phyloP scores from a whole-genome alignment of 2,113 vertebrate species.

The Pterophyllum scalare region DNA sequence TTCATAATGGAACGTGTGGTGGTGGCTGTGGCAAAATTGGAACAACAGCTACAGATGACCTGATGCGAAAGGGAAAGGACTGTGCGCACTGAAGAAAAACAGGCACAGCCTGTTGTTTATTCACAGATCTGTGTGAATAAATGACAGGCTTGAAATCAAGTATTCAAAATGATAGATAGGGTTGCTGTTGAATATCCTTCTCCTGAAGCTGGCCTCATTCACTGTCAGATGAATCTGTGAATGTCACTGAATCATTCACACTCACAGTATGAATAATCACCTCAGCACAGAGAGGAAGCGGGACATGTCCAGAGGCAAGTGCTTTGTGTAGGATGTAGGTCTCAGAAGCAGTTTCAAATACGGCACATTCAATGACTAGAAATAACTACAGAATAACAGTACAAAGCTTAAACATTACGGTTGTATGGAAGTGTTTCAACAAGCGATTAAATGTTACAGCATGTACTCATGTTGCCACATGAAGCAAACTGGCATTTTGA shows the following conservation, averaged over 20 bases:
- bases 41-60: slow-evolving; percentile 3
- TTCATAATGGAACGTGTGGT: not conserved
- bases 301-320: slow-evolving; percentile 16
- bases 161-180: slow-evolving; percentile 15
- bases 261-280: slow-evolving; percentile 19
- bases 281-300: slow-evolving; percentile 16
- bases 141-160: not conserved
- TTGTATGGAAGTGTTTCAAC: not conserved
- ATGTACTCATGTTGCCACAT: not conserved
- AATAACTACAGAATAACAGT: not conserved
- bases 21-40: not conserved
- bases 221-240: slow-evolving; percentile 24
- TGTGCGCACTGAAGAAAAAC: not conserved
- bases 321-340: not conserved
- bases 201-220: slow-evolving; percentile 16
- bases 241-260: slow-evolving; percentile 40
- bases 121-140: not conserved
- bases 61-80: not conserved
- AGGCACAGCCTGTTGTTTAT: not conserved
- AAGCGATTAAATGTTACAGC: not conserved
- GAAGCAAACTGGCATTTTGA: not conserved
- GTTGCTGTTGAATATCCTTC: slow-evolving; percentile 1
- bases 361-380: not conserved
- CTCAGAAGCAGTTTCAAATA: not conserved
- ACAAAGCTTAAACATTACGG: not conserved